Evolutionary conservation across 2,888 invertebrate species (phyloP).

Genomic region (Leucophenga maculata): DNA sequence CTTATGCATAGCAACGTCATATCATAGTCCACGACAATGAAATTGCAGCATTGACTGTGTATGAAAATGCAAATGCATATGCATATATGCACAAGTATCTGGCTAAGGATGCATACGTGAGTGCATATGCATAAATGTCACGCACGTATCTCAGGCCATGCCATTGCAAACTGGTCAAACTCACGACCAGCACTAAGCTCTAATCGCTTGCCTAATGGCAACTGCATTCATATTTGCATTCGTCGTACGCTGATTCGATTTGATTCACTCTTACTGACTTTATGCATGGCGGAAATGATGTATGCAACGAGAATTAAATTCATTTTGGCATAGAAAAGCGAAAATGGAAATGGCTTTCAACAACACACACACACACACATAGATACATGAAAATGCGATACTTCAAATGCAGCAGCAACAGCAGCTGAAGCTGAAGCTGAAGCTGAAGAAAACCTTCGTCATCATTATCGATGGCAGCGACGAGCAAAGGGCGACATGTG

Average conservation of each 20-base stretch:
- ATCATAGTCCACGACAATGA: neutral
- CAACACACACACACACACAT: no score
- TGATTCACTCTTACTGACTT: no score
- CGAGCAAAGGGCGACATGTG: slow-evolving; percentile 6
- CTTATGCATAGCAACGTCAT: slow-evolving; percentile 6
- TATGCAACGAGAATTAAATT: slow-evolving; percentile 11
- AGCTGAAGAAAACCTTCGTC: no score
- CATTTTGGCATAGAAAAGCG: slow-evolving; percentile 13
- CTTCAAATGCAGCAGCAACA: no score
- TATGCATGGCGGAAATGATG: neutral
- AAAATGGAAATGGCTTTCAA: neutral
- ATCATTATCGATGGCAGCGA: no score
- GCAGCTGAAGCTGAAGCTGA: neutral
- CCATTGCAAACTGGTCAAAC: no score
- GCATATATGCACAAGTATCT: neutral
- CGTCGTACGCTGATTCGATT: neutral
- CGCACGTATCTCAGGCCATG: no score
- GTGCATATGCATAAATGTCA: no score
- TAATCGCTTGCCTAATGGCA: neutral
- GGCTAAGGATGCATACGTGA: no score
- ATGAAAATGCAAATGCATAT: slow-evolving; percentile 14
- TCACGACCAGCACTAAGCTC: neutral
- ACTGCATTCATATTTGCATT: no score
- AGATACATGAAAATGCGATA: no score
- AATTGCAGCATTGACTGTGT: neutral